phyloP scores from a whole-genome alignment of 2,888 invertebrate genomes.

The Oscheius onirici region DNA sequence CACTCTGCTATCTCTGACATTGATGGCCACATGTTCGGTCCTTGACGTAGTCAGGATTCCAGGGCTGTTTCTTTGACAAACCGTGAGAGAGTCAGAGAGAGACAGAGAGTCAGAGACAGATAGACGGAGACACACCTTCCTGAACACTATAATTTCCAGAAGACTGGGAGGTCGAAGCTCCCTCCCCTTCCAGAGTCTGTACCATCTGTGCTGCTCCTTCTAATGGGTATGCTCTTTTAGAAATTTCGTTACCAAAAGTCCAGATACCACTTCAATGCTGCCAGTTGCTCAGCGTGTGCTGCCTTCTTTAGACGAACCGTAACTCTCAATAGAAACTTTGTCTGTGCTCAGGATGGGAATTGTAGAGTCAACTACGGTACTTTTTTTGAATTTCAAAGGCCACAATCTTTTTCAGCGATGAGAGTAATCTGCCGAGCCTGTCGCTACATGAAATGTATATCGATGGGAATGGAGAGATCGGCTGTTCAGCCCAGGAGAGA shows the following conservation, averaged over 20 bases:
- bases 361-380: constrained; percentile 55
- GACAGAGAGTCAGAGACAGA: too few relatives aligned
- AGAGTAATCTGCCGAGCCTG: constrained; percentile 58
- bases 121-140: too few relatives aligned
- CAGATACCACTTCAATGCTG: constrained; percentile 59
- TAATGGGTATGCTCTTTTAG: constrained; percentile 46
- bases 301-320: constrained; percentile 59
- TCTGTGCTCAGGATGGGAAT: constrained; percentile 42
- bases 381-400: background rate
- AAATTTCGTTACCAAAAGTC: too few relatives aligned
- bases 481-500: constrained; percentile 59
- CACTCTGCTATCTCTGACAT: too few relatives aligned
- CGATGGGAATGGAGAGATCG: constrained; percentile 53
- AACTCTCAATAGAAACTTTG: constrained; percentile 51
- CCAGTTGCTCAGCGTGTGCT: constrained; percentile 58
- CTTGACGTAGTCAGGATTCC: too few relatives aligned
- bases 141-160: constrained; percentile 5
- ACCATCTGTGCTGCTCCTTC: constrained; percentile 56
- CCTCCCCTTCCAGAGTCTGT: constrained; percentile 39
- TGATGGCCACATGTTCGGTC: too few relatives aligned
- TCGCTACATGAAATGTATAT: constrained; percentile 52
- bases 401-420: constrained; percentile 42
- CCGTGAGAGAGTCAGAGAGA: too few relatives aligned
- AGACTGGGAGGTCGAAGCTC: constrained; percentile 21
- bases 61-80: too few relatives aligned